These are phyloP conservation scores for Macroteleia sp. DNA, from an alignment of 2,888 invertebrate genomes.

Conservation along the genomic window DNA sequence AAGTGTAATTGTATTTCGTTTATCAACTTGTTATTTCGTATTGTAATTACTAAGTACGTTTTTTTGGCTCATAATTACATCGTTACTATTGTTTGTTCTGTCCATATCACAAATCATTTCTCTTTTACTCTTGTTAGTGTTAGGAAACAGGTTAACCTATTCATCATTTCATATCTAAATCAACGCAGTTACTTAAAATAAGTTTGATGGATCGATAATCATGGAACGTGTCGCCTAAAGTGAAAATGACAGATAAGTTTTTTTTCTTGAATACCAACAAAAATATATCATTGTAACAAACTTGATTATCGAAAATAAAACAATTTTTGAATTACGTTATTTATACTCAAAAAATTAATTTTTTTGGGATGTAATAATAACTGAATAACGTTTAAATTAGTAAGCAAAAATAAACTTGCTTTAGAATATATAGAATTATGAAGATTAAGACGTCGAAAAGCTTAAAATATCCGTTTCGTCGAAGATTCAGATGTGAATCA, in stretches of 20 bases:
- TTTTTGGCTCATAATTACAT: slow-evolving; percentile 42
- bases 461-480: slow-evolving; percentile 28
- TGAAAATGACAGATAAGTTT: slow-evolving; percentile 9
- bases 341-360: too few relatives aligned
- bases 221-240: neutral
- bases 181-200: slow-evolving; percentile 13
- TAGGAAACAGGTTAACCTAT: slow-evolving; percentile 29
- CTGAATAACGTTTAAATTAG: too few relatives aligned
- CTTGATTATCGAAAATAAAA: too few relatives aligned
- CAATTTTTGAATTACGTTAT: too few relatives aligned
- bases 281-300: too few relatives aligned
- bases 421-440: too few relatives aligned
- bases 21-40: slow-evolving; percentile 51
- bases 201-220: slow-evolving; percentile 30
- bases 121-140: slow-evolving; percentile 1
- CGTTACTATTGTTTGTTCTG: slow-evolving; percentile 38
- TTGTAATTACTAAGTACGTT: slow-evolving; percentile 32
- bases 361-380: too few relatives aligned
- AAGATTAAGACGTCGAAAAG: slow-evolving; percentile 5
- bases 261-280: too few relatives aligned
- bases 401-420: too few relatives aligned
- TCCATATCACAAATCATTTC: slow-evolving; percentile 17
- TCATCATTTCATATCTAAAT: slow-evolving; percentile 23
- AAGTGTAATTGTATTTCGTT: slow-evolving; percentile 49
- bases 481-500: slow-evolving; percentile 39